Conservation (phyloP, 2,888 invertebrate species). For the Ormyrus thymus region DNA sequence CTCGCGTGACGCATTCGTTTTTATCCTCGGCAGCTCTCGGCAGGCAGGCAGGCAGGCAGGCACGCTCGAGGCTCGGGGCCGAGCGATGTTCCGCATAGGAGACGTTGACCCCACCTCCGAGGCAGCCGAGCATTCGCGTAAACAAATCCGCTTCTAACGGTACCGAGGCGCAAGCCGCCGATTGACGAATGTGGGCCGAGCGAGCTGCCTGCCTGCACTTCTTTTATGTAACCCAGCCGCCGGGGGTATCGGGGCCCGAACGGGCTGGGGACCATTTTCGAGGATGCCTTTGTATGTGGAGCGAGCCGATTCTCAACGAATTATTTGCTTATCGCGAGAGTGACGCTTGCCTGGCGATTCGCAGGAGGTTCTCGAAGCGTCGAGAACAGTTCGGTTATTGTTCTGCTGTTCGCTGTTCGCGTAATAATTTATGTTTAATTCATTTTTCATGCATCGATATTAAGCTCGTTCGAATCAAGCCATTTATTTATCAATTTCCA, state of each 20-base stretch:
- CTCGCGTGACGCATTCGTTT: slow-evolving; percentile 74
- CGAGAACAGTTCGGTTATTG: no score
- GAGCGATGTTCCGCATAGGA: slow-evolving; percentile 69
- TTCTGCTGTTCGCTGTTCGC: no score
- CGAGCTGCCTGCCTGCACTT: background rate
- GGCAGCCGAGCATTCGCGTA: slow-evolving; percentile 56
- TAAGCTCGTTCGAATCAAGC: no score
- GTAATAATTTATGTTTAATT: no score
- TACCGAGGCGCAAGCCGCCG: slow-evolving; percentile 44
- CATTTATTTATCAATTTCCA: no score
- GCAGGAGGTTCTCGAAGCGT: background rate
- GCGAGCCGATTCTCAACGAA: slow-evolving; percentile 1
- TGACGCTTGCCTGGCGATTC: background rate
- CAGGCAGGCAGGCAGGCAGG: background rate
- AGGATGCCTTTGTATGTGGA: background rate
- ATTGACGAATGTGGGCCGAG: slow-evolving; percentile 54
- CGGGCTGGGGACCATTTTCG: no score
- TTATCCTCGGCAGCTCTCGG: slow-evolving; percentile 60
- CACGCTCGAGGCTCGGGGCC: no score
- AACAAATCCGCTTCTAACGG: slow-evolving; percentile 65
- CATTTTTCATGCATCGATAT: no score
- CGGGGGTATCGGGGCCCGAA: background rate
- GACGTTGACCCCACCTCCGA: slow-evolving; percentile 70
- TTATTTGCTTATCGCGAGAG: slow-evolving; percentile 14
- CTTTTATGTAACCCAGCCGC: slow-evolving; percentile 13